Percentiles rank a stretch among this genome's conserved stretches.
These are phyloP conservation scores for Cephus sareptanus DNA, from an alignment of 2,888 invertebrate genomes.

Conservation along the genomic window DNA sequence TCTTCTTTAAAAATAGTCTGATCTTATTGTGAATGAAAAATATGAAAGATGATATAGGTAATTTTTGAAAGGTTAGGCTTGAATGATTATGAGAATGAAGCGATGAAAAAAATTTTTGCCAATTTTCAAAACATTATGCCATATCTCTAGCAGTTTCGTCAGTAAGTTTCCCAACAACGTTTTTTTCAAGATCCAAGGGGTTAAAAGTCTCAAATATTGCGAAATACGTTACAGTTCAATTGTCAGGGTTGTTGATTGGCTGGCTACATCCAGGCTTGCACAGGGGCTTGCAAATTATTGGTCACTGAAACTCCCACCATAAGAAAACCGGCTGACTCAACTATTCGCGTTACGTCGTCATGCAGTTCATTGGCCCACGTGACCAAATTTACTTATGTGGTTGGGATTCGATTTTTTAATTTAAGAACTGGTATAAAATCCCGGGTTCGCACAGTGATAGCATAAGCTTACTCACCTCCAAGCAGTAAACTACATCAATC, in stretches of 20 bases:
- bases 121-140: neutral
- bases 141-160: neutral
- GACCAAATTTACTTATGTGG: conserved; percentile 43
- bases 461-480: conserved; percentile 58
- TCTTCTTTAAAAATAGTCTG: neutral
- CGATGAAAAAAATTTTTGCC: too few relatives aligned
- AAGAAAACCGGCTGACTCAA: conserved; percentile 55
- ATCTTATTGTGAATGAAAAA: neutral
- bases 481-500: conserved; percentile 54
- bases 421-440: conserved; percentile 56
- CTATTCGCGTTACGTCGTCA: conserved; percentile 48
- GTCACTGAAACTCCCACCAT: neutral
- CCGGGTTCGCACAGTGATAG: conserved; percentile 34
- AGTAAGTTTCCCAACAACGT: neutral
- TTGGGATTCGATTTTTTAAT: conserved; percentile 47
- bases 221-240: conserved; percentile 1
- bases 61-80: too few relatives aligned
- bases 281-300: conserved; percentile 8
- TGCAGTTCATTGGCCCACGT: conserved; percentile 44
- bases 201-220: conserved; percentile 2
- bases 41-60: too few relatives aligned
- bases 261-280: neutral
- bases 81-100: too few relatives aligned
- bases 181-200: neutral
- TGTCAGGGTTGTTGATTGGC: conserved; percentile 1